Evolutionary conservation across 2,888 invertebrate species (phyloP), one percentile per base, ranked within the genome.

Genomic region (Clostera curtula): DNA sequence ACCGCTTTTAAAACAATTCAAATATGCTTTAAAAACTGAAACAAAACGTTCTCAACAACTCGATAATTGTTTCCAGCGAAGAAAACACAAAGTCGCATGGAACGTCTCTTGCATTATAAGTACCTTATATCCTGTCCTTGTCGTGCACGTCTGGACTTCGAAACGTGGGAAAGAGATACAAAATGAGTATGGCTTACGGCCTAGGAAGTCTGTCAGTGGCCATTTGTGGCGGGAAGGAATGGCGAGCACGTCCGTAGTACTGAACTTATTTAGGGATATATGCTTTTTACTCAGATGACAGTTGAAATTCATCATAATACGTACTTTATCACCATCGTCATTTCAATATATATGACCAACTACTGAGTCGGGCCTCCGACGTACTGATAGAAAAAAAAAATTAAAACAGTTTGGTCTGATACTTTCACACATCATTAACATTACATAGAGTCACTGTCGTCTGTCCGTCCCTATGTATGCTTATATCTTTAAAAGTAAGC

Each of bases 181-280:
- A 14, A 12, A 26, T 31, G 24, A 31, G 31, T 34, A 31, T 31
- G 27, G 34, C 26, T 40, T 37, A 25, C 34, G 8, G 25, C 43
- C 31, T 44, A 56, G 56, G 56, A 57, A 58, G 52, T 51, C 50
- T 50, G 52, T 56, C 52, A 43, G 37, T 37, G 41, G 49, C 53
- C 59, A 54, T 64, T 62, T 62, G 55, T 49, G 64, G 54, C 47
- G 39, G 46, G 35, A 34, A 7, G 20, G n/a, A n/a, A n/a, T n/a
- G n/a, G n/a, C 40, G 36, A 34, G 40, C 54, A 51, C 49, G 57
- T 59, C 46, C 38, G 31, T 22, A 39, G 31, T 41, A 31, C 34
- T 19, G 36, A 34, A 36, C 34, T 48, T 40, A 28, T 46, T 41
- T 34, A 41, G 40, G 27, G 39, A n/a, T n/a, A n/a, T n/a, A n/a